Base-by-base conservation (phyloP, 92 coral and sea anemone species). In the Zoanthus sansibaricus region DNA sequence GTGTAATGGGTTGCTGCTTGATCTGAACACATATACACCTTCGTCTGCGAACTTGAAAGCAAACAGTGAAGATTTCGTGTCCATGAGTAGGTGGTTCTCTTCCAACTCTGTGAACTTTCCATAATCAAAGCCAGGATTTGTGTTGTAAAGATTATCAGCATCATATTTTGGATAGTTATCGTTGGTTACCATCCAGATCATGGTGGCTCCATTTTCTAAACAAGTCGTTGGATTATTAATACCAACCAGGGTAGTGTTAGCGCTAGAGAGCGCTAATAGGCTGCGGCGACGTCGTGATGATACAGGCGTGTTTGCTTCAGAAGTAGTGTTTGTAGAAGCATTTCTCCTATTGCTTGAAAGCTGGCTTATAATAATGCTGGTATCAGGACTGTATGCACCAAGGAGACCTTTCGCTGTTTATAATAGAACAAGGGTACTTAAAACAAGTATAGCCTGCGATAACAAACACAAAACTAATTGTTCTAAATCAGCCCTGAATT, bases 21-120 rank as follows among this genome's bases (percentile, higher is more conserved):
- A 93, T 42, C 88, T 90, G 68, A 97, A 97, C 88, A 91, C 98
- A 75, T 97, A 97, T 55, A 97, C 99, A 11, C 99, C 99, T 52
- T 95, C 95, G 0, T 82, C 76, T 45, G 92, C 95, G 79, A 97
- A 97, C 94, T 87, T 90, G 94, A 93, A 97, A 11, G 99, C 99
- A 88, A 97, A 97, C 94, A 95, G 68, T 49, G 96, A 92, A 33
- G 92, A 93, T 45, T 76, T 88, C 42, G 98, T 97, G 17, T 93
- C 82, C 91, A 93, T 91, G 54, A 88, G 94, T 47, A 79, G 73
- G 74, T 97, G 98, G 14, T 84, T 89, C 70, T 97, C 99, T 66
- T 92, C 91, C 16, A 97, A 76, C 11, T 89, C 92, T 49, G 88
- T 78, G 58, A 97, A 97, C 16, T 95, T 93, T 20, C 99, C 99